Base-by-base conservation (phyloP, 2,797 vertebrate genomes). In the Anomalospiza imberbis region DNA sequence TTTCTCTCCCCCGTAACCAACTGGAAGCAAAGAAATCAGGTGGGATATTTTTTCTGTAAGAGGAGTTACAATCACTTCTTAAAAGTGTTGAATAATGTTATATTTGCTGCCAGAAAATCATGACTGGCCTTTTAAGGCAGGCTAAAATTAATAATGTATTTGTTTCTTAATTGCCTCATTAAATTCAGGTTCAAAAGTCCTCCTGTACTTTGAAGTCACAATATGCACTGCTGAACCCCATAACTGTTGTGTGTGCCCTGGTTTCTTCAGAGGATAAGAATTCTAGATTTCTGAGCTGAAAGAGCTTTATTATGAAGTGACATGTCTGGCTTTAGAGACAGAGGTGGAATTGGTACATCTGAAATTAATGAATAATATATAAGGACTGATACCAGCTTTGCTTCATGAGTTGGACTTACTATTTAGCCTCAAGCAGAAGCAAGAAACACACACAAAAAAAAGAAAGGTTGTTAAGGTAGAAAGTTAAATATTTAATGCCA, bases 351-450 rank as follows among this genome's bases (percentile, higher is more conserved):
- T 89, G 84, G 71, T 79, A 91, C 74, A 82, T 92, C 67, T 89
- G 67, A 95, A 95, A 82, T 55, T 60, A 73, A 88, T 96, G 55
- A 95, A 94, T 95, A 91, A 94, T 95, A 78, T 70, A 94, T 91
- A 76, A 90, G 32, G 36, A 63, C 67, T 91, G 89, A 78, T 88
- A 45, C 50, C 29, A 81, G 47, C 62, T 89, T 91, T 88, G 73
- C 73, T 66, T 89, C 79, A 17, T 72, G 70, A 72, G 42, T 62
- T 94, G 85, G 73, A 88, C 80, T 88, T 75, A 63, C 88, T 95
- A 7, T 81, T 94, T 96, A 84, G 88, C 91, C 91, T 93, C 60
- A 55, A 90, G 91, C 85, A 93, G 85, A 76, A 94, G 63, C 70
- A 93, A 94, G 80, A 88, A 96, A 91, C 24, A 89, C 32, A 91